phyloP scores from a whole-genome alignment of 2,113 vertebrate species.

The Serinus canaria region DNA sequence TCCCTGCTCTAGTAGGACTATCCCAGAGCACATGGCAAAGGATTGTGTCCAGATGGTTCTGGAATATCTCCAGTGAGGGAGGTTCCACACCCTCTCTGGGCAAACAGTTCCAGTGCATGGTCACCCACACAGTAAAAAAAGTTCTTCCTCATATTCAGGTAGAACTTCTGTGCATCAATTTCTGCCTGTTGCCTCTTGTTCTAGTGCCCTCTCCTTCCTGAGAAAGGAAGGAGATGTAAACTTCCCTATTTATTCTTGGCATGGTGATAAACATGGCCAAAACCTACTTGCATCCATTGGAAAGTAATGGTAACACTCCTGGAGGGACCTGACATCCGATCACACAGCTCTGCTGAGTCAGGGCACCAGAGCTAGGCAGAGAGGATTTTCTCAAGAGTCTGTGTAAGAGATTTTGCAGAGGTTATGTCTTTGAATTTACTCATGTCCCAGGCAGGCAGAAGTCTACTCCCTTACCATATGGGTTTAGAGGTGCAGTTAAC shows the following conservation, averaged over 20 bases:
- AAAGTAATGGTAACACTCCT: not conserved
- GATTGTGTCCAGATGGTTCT: not conserved
- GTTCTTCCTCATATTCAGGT: not conserved
- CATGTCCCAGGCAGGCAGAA: not conserved
- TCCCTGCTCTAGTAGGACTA: not conserved
- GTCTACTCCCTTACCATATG: not conserved
- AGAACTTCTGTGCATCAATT: not conserved
- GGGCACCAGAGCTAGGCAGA: not conserved
- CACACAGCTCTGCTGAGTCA: not conserved
- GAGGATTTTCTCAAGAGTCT: not conserved
- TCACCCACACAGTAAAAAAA: not conserved
- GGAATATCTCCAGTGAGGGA: not conserved
- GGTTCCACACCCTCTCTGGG: not conserved
- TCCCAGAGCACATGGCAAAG: not conserved
- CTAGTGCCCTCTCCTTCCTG: not conserved
- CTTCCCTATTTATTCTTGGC: not conserved
- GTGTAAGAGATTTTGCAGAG: not conserved
- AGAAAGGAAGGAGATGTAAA: not conserved
- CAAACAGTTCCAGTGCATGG: not conserved
- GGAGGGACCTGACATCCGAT: accelerated
- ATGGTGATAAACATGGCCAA: not conserved
- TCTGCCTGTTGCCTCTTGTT: not conserved
- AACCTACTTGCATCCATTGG: not conserved
- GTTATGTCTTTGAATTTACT: not conserved
- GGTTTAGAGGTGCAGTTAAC: not conserved